Evolutionary conservation across 2,888 invertebrate species (phyloP), one percentile per base, ranked within the genome.

Genomic region (Plebejus melissa): DNA sequence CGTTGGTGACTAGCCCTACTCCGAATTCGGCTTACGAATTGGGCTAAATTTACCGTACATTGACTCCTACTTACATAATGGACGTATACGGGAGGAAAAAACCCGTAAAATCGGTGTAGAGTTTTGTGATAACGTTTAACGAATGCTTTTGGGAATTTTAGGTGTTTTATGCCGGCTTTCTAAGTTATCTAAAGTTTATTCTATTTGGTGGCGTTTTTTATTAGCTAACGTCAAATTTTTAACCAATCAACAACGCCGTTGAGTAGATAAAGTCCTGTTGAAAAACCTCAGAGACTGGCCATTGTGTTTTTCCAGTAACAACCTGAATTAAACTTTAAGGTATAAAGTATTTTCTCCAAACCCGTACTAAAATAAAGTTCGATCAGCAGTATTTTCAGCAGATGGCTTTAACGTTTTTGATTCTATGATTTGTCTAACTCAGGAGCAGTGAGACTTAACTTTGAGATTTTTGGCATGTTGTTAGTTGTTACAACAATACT

Each of bases 31-130:
- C 32, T 65, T 32, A 65, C 65, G 65, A 65, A 65, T 65, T 36
- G 65, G 65, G 32, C 65, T 65, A 32, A 32, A 65, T 65, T 65
- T 65, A 65, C 65, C 32, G 65, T 16, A 13, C 65, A 65, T 65
- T 65, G 65, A 65, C 65, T 65, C 32, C 32, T 36, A 5, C 36
- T 13, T 13, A 32, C 65, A 65, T 65, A 13, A 65, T 32, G 3
- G 13, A 32, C 5, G 5, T 65, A 16, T 2, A 60, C 5, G 9
- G 28, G 28, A 11, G 11, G 11, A 28, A 4, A 11, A 58, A 58
- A 58, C 9, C 9, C 60, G 60, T 60, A 60, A 60, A 58, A 58
- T 13, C 22, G 22, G 6, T 22, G 22, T 22, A 58, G 22, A 58
- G 54, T 16, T 54, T 54, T 13, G 11, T 54, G 54, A 54, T 54